Percentiles rank a stretch among this genome's conserved stretches.
These are phyloP conservation scores for Andricus grossulariae DNA, from an alignment of 1,140 invertebrate genomes.

Conservation along the genomic window DNA sequence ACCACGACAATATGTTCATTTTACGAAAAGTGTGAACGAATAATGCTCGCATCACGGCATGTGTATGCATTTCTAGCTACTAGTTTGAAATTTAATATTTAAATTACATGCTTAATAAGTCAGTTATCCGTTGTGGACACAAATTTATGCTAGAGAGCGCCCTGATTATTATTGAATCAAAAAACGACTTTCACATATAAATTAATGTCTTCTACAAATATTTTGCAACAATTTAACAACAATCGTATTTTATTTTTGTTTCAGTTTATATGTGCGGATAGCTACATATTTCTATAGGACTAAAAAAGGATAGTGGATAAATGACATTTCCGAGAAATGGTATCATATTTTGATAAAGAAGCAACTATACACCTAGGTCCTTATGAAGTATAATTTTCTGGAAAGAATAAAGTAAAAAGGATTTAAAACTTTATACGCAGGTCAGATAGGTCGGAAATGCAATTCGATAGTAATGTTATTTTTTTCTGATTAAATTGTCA, in stretches of 20 bases:
- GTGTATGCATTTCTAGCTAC: no score
- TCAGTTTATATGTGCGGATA: no score
- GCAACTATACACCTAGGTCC: not conserved
- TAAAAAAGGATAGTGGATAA: not conserved
- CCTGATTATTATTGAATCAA: no score
- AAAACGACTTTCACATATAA: no score
- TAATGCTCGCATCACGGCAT: not conserved
- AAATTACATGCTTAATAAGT: no score
- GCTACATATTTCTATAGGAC: no score
- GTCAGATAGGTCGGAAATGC: not conserved
- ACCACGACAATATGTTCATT: not conserved
- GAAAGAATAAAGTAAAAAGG: not conserved
- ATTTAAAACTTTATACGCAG: not conserved
- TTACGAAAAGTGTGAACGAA: not conserved
- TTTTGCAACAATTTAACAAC: no score
- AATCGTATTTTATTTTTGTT: no score
- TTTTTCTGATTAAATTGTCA: slow-evolving; percentile 21
- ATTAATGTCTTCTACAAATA: no score
- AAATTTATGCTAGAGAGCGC: no score
- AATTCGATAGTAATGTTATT: not conserved
- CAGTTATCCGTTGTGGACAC: no score
- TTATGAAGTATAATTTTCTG: not conserved
- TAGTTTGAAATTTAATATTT: no score
- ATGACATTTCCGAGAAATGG: slow-evolving; percentile 1
- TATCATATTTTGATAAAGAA: slow-evolving; percentile 12